phyloP scores from a whole-genome alignment of 2,888 invertebrate genomes.

The Ceratothoa steindachneri region DNA sequence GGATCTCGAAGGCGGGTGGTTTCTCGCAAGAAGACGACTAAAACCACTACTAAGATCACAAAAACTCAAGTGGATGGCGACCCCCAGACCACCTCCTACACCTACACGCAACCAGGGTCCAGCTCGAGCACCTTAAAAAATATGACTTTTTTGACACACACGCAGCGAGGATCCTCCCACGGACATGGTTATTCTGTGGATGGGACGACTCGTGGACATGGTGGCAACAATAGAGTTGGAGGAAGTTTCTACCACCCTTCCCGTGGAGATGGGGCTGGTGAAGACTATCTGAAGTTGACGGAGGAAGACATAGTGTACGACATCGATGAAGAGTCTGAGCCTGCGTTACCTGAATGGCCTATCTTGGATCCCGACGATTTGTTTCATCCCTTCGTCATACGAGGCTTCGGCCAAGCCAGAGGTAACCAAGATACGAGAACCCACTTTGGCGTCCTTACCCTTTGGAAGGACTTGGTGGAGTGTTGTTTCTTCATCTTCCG shows the following conservation, averaged over 20 bases:
- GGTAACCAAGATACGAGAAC: constrained; percentile 22
- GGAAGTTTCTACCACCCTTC: background rate
- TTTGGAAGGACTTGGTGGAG: no score
- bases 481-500: no score
- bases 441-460: no score
- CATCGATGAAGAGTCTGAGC: constrained; percentile 20
- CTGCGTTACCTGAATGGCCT: constrained; percentile 21
- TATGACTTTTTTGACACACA: constrained; percentile 25
- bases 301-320: constrained; percentile 25
- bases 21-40: constrained; percentile 19
- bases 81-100: background rate
- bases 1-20: constrained; percentile 5
- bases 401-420: constrained; percentile 30
- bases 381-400: constrained; percentile 30
- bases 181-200: background rate
- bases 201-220: background rate
- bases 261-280: background rate
- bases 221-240: background rate
- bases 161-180: background rate
- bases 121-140: constrained; percentile 32
- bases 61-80: constrained; percentile 27
- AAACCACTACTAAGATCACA: constrained; percentile 21
- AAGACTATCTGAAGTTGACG: background rate
- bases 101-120: constrained; percentile 2
- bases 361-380: constrained; percentile 28